A percentile compares a stretch with the other conserved stretches of the same genome.
Conservation (phyloP, 1,140 invertebrate genomes). For the Parapsyche elsis region DNA sequence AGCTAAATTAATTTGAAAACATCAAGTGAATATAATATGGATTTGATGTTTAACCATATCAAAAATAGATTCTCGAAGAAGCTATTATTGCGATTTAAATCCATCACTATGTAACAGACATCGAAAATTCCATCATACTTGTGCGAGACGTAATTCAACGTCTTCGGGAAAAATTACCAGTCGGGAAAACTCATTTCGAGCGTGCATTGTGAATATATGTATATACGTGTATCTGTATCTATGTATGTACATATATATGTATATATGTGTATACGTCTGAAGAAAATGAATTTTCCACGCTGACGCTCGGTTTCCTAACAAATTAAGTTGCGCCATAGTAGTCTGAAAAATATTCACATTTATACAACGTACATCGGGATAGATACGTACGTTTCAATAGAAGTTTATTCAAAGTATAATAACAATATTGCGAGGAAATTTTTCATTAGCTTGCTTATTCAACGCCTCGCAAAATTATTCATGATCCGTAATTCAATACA, state of each 20-base stretch:
- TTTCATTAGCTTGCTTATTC: too few relatives aligned
- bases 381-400: neutral
- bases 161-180: conserved; percentile 35
- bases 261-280: neutral
- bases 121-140: conserved; percentile 1
- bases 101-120: neutral
- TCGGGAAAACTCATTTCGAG: conserved; percentile 28
- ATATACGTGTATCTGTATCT: too few relatives aligned
- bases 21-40: too few relatives aligned
- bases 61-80: too few relatives aligned
- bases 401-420: neutral
- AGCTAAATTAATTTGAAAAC: too few relatives aligned
- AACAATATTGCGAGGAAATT: too few relatives aligned
- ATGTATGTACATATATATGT: neutral
- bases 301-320: neutral
- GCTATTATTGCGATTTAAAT: too few relatives aligned
- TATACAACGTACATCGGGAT: neutral
- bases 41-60: too few relatives aligned
- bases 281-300: neutral
- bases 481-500: too few relatives aligned
- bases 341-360: neutral
- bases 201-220: neutral
- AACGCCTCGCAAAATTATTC: too few relatives aligned
- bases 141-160: conserved; percentile 27
- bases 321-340: neutral